Conservation (phyloP, 2,797 vertebrate genomes). For the Enteromius paludinosus region DNA sequence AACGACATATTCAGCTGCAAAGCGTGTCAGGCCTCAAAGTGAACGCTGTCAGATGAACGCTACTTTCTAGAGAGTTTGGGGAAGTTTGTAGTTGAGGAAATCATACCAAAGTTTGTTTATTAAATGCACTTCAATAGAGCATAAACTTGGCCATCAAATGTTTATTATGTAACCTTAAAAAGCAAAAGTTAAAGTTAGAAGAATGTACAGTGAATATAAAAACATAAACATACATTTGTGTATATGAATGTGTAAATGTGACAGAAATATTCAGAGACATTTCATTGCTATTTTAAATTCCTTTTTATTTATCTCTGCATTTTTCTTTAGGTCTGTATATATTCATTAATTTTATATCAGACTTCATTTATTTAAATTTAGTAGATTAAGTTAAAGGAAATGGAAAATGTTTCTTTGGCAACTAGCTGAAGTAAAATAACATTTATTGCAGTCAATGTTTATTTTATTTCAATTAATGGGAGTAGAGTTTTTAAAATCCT, state of each 20-base stretch:
- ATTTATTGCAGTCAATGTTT: too few relatives aligned
- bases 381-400: too few relatives aligned
- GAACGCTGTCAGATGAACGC: neutral
- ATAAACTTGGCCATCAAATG: neutral
- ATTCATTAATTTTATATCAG: neutral
- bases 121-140: neutral
- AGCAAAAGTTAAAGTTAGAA: neutral
- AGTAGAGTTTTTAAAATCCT: too few relatives aligned
- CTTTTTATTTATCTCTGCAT: neutral
- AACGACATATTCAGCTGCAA: neutral
- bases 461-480: too few relatives aligned
- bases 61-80: neutral
- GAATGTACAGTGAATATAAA: neutral
- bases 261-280: neutral
- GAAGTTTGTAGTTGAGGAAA: constrained; percentile 6
- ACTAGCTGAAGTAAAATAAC: too few relatives aligned
- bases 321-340: neutral
- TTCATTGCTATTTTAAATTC: neutral
- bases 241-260: neutral
- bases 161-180: neutral
- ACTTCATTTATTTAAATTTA: too few relatives aligned
- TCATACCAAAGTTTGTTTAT: too few relatives aligned
- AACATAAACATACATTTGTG: neutral
- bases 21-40: neutral
- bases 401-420: too few relatives aligned